Evolutionary conservation across 2,888 invertebrate genomes (phyloP).

Genomic region (Plemyria rubiginata): DNA sequence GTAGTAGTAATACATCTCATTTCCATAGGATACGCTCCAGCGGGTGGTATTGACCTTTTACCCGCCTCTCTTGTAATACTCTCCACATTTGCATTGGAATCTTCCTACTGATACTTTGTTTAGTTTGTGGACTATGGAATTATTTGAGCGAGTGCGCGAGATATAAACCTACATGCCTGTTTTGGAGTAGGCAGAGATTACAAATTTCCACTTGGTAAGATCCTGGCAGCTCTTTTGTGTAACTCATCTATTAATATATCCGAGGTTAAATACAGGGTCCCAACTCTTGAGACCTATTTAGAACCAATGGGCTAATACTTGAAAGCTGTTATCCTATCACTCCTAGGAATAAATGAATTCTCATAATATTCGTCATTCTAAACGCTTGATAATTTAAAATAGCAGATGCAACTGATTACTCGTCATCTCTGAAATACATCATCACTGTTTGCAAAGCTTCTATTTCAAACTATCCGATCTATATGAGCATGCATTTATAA

Average conservation of each 20-base stretch:
- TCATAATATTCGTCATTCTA: background rate
- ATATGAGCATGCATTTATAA: background rate
- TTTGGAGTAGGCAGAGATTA: too few species aligned
- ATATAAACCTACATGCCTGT: background rate
- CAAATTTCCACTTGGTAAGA: too few species aligned
- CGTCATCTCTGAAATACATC: background rate
- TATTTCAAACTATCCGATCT: background rate
- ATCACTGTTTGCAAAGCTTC: background rate
- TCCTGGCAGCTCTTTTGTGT: background rate
- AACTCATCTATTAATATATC: too few species aligned
- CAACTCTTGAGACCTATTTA: too few species aligned
- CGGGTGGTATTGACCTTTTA: constrained; percentile 33
- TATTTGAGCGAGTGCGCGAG: constrained; percentile 2
- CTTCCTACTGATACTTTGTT: constrained; percentile 28
- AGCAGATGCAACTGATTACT: background rate
- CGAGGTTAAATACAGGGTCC: too few species aligned
- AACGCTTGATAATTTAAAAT: background rate
- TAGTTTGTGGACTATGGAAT: constrained; percentile 22
- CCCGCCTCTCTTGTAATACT: constrained; percentile 27
- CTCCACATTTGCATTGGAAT: constrained; percentile 34
- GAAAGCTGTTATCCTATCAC: too few species aligned
- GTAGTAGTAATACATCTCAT: constrained; percentile 34
- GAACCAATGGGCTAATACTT: too few species aligned
- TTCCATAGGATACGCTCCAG: constrained; percentile 36
- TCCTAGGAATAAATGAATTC: too few species aligned